Conservation (phyloP, 2,797 vertebrate genomes). For the Arrhamphus sclerolepis region DNA sequence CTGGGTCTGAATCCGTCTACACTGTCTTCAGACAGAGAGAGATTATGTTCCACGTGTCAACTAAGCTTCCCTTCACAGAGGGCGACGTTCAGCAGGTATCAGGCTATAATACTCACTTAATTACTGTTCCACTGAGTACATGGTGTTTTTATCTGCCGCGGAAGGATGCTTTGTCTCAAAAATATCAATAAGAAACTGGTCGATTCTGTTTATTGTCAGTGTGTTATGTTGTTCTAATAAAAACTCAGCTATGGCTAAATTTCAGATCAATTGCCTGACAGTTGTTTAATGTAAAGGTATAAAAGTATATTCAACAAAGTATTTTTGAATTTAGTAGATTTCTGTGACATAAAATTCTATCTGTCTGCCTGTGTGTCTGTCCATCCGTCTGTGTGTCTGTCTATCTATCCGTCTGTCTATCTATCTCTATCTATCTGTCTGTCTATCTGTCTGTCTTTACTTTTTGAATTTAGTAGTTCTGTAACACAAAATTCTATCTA, state of each 20-base stretch:
- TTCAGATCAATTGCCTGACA: too few relatives aligned
- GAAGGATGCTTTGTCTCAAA: slow-evolving; percentile 4
- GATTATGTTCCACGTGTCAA: slow-evolving; percentile 98
- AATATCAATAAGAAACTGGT: not conserved
- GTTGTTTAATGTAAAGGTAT: too few relatives aligned
- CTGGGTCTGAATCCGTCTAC: slow-evolving; percentile 92
- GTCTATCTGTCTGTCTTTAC: too few relatives aligned
- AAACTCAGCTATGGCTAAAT: not conserved
- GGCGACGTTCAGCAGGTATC: slow-evolving; percentile 94
- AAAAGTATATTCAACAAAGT: too few relatives aligned
- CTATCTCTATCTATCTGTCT: too few relatives aligned
- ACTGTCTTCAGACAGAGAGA: slow-evolving; percentile 93
- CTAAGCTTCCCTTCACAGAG: slow-evolving; percentile 96
- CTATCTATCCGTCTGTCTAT: too few relatives aligned
- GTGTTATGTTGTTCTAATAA: slow-evolving; percentile 1
- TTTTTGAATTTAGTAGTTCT: too few relatives aligned
- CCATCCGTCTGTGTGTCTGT: too few relatives aligned
- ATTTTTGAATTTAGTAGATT: too few relatives aligned
- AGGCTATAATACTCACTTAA: slow-evolving; percentile 7
- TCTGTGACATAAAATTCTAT: too few relatives aligned
- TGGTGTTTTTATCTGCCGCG: slow-evolving; percentile 11
- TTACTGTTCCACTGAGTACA: slow-evolving; percentile 1
- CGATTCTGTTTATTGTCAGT: slow-evolving; percentile 1
- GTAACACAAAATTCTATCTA: too few relatives aligned
- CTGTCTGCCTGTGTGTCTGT: too few relatives aligned